These are phyloP conservation scores for Zootermopsis nevadensis DNA, from an alignment of 2,888 invertebrate species.

Conservation along the genomic window DNA sequence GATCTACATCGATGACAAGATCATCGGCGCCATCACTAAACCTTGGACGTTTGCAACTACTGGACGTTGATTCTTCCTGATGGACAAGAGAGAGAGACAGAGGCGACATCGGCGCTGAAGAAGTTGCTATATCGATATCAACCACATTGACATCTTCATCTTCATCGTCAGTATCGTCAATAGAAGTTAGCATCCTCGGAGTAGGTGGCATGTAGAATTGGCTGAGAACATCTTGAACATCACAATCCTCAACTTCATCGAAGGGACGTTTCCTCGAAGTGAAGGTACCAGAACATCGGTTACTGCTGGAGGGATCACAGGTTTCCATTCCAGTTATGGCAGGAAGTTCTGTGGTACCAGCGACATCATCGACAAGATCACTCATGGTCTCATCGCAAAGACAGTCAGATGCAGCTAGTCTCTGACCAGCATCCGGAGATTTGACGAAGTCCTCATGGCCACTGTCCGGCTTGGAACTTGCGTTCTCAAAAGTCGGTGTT, in stretches of 20 bases:
- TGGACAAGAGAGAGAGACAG: not conserved
- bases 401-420: slow-evolving; percentile 36
- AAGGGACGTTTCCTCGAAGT: slow-evolving; percentile 51
- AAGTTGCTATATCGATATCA: slow-evolving; percentile 58
- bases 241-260: slow-evolving; percentile 71
- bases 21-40: slow-evolving; percentile 38
- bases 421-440: not conserved
- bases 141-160: slow-evolving; percentile 61
- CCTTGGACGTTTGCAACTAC: slow-evolving; percentile 48
- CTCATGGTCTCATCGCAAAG: slow-evolving; percentile 49
- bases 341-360: slow-evolving; percentile 13
- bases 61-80: slow-evolving; percentile 25
- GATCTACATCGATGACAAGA: slow-evolving; percentile 20
- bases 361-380: slow-evolving; percentile 45
- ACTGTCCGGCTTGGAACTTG: not conserved
- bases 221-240: slow-evolving; percentile 76
- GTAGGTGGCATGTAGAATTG: slow-evolving; percentile 79
- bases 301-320: slow-evolving; percentile 16
- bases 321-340: not conserved
- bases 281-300: slow-evolving; percentile 51
- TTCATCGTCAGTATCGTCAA: slow-evolving; percentile 70
- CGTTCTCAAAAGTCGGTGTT: not conserved
- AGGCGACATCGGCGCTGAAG: slow-evolving; percentile 6
- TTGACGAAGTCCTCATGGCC: not conserved
- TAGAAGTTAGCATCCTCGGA: slow-evolving; percentile 74